These are phyloP conservation scores for Alosa alosa DNA, from an alignment of 2,113 vertebrate genomes.

Conservation along the genomic window DNA sequence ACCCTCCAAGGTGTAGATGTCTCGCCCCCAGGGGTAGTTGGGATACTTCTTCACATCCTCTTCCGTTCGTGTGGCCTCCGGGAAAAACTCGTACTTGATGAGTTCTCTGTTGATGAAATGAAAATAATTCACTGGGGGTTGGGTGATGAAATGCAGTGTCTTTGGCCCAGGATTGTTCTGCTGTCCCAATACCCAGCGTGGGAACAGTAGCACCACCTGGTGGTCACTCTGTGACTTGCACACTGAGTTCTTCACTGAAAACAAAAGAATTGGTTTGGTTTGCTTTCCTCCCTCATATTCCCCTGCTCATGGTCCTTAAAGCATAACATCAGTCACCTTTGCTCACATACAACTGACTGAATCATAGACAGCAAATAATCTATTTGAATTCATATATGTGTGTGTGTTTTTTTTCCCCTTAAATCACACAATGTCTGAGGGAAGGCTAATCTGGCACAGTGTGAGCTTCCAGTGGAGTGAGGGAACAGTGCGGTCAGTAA, in stretches of 20 bases:
- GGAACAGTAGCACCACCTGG: conserved; percentile 31
- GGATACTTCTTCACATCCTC: conserved; percentile 89
- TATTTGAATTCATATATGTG: too few relatives aligned
- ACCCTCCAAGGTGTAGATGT: conserved; percentile 97
- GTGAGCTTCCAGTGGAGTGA: background rate
- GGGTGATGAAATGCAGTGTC: background rate
- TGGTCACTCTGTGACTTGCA: conserved; percentile 4
- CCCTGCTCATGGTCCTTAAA: too few relatives aligned
- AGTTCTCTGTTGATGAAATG: conserved; percentile 77
- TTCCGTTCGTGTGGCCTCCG: conserved; percentile 90
- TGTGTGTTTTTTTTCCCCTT: too few relatives aligned
- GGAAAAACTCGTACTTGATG: conserved; percentile 98
- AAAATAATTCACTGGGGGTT: background rate
- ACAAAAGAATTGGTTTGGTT: too few relatives aligned
- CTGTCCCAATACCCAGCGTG: background rate
- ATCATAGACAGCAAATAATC: too few relatives aligned
- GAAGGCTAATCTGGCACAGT: background rate
- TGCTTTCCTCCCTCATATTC: too few relatives aligned
- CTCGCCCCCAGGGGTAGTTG: conserved; percentile 93
- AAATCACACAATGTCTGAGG: too few relatives aligned
- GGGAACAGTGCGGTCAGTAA: background rate
- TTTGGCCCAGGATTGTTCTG: conserved; percentile 10
- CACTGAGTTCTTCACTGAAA: too few relatives aligned
- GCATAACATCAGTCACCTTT: too few relatives aligned
- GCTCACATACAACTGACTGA: too few relatives aligned